Evolutionary conservation across 1,140 invertebrate species (phyloP).

Genomic region (Heliconius himera): DNA sequence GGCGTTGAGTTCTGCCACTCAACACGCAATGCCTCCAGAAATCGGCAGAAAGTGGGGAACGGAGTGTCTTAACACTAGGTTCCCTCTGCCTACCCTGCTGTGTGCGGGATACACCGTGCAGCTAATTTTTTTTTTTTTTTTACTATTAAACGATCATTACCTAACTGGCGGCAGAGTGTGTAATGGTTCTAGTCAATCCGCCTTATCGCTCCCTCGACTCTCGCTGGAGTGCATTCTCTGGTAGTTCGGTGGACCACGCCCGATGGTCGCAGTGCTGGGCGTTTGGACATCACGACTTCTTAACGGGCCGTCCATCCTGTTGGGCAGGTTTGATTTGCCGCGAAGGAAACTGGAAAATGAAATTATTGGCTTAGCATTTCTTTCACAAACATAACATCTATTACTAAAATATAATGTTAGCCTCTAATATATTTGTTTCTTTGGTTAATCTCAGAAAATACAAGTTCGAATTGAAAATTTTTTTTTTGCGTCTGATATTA

Average conservation of each 20-base stretch:
- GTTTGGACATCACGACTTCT: slow-evolving; percentile 81
- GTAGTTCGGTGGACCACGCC: slow-evolving; percentile 86
- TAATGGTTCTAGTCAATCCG: slow-evolving; percentile 89
- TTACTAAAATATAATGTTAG: background rate
- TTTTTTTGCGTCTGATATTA: too few species aligned
- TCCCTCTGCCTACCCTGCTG: too few species aligned
- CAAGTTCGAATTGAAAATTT: too few species aligned
- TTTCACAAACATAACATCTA: background rate
- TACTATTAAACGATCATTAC: slow-evolving; percentile 42
- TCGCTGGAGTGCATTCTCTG: slow-evolving; percentile 94
- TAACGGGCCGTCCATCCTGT: slow-evolving; percentile 66
- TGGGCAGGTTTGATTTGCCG: slow-evolving; percentile 86
- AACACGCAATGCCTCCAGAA: too few species aligned
- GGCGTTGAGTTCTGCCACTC: too few species aligned
- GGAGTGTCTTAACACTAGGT: too few species aligned
- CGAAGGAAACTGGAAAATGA: slow-evolving; percentile 87
- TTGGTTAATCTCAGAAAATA: too few species aligned
- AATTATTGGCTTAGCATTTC: background rate
- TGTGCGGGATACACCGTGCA: too few species aligned
- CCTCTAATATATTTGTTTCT: too few species aligned
- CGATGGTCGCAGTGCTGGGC: slow-evolving; percentile 85
- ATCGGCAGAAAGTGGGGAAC: too few species aligned
- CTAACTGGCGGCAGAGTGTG: slow-evolving; percentile 78
- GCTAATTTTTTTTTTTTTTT: too few species aligned
- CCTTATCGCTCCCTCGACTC: slow-evolving; percentile 88